Evolutionary conservation across 1,140 invertebrate genomes (phyloP), one percentile per base, ranked within the genome.

Genomic region (Drosophila triauraria): DNA sequence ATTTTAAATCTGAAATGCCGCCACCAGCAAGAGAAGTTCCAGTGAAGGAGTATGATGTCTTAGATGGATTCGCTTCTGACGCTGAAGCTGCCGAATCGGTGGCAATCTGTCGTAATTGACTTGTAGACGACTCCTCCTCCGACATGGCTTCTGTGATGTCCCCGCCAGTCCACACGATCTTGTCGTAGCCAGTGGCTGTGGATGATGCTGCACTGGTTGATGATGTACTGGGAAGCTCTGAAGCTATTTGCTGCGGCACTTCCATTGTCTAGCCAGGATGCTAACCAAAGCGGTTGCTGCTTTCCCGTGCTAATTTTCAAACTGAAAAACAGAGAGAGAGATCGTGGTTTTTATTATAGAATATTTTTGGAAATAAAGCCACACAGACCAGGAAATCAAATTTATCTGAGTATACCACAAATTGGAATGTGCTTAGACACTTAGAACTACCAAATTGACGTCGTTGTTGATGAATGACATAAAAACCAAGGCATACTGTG

Each of bases 31-130:
- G 69, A 8, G 80, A 79, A 25, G 81, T 86, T 27, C 91, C 85
- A 6, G 85, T 75, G 35, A 91, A 91, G 7, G 85, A 91, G 75
- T 91, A 91, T n/a, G 85, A 80, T 42, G 90, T 91, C 25, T 61
- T 72, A 38, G 69, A 59, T 56, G 69, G 42, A 61, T 54, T 32
- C 20, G 74, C 50, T 63, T 60, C 44, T n/a, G 27, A n/a, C n/a
- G n/a, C n/a, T 10, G 47, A 9, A 0, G 62, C n/a, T n/a, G 58
- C 48, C 10, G 70, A 65, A 54, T 69, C 43, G 2, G 38, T 15
- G 20, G 48, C 43, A 13, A 50, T 44, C 10, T 47, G 76, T 35
- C 77, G 53, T 60, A 57, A n/a, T 60, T 72, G 71, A 40, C 54
- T 72, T 20, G 59, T 64, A 1, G 27, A 27, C 2, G 63, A 46